These are phyloP conservation scores for Apocheima hispidaria DNA, from an alignment of 2,888 invertebrate genomes.

Conservation along the genomic window DNA sequence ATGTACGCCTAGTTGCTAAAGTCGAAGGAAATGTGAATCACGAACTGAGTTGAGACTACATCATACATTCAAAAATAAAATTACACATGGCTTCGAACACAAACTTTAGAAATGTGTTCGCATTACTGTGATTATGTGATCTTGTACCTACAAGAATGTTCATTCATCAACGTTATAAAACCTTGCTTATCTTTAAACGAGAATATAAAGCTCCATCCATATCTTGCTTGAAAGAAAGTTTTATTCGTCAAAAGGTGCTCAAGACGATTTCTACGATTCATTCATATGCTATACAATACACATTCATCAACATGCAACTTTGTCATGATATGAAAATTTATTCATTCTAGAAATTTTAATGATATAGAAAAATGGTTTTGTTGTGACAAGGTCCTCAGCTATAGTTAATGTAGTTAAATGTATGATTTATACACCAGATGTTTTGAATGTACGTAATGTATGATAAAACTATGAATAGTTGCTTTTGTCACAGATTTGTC, in stretches of 20 bases:
- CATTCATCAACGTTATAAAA: constrained; percentile 33
- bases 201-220: constrained; percentile 32
- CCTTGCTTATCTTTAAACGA: constrained; percentile 20
- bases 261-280: constrained; percentile 37
- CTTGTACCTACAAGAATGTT: constrained; percentile 6
- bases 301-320: constrained; percentile 18
- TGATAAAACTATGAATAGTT: constrained; percentile 28
- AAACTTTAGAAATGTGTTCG: not conserved
- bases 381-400: constrained; percentile 16
- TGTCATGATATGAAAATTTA: not conserved
- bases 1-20: not conserved
- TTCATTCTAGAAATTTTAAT: constrained; percentile 3
- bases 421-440: constrained; percentile 29
- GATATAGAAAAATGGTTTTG: not conserved
- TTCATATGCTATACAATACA: constrained; percentile 23
- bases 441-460: constrained; percentile 12
- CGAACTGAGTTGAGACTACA: not conserved
- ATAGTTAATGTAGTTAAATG: constrained; percentile 11
- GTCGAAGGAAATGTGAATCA: not conserved
- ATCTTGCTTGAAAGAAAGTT: constrained; percentile 37
- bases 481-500: constrained; percentile 25
- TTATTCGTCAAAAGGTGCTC: constrained; percentile 27
- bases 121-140: not conserved
- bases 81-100: constrained; percentile 2
- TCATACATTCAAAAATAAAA: constrained; percentile 11